Evolutionary conservation across 2,113 vertebrate species (phyloP).

Genomic region (Nannobrachium achirus): DNA sequence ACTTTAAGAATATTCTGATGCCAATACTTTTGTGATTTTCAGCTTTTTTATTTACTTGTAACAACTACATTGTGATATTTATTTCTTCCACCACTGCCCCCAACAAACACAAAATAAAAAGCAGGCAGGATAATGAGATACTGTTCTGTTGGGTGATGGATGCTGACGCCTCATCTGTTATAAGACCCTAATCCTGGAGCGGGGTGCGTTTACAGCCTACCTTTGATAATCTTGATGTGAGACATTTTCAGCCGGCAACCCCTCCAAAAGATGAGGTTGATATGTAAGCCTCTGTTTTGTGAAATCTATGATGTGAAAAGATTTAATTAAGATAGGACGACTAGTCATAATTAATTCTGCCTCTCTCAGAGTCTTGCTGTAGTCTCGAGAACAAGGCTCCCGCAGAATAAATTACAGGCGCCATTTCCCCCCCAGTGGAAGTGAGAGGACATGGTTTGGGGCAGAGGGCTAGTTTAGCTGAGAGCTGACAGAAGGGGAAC

Average conservation of each 20-base stretch:
- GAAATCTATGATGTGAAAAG: slow-evolving; percentile 81
- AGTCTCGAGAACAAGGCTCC: slow-evolving; percentile 73
- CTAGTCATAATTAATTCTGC: slow-evolving; percentile 81
- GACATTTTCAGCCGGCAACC: slow-evolving; percentile 37
- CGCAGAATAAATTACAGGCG: slow-evolving; percentile 73
- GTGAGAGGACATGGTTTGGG: slow-evolving; percentile 27
- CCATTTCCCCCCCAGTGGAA: background rate
- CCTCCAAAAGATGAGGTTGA: slow-evolving; percentile 70
- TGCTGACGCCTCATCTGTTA: slow-evolving; percentile 47
- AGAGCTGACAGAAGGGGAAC: slow-evolving; percentile 42
- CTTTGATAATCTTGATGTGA: slow-evolving; percentile 71
- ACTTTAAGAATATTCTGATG: no score
- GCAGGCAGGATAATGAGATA: no score
- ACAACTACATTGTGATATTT: no score
- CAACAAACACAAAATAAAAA: no score
- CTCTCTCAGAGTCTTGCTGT: slow-evolving; percentile 60
- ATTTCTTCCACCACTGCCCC: no score
- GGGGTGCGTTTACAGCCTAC: slow-evolving; percentile 49
- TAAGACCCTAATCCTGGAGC: slow-evolving; percentile 57
- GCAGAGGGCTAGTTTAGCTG: slow-evolving; percentile 20
- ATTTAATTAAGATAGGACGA: slow-evolving; percentile 84
- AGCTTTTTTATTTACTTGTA: no score
- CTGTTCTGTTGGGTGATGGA: slow-evolving; percentile 32
- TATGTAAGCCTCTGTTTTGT: slow-evolving; percentile 73
- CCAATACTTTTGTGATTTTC: no score